A percentile compares a stretch with the other conserved stretches of the same genome.
phyloP scores from a whole-genome alignment of 92 coral and sea anemone species.

The Virgularia gustaviana region DNA sequence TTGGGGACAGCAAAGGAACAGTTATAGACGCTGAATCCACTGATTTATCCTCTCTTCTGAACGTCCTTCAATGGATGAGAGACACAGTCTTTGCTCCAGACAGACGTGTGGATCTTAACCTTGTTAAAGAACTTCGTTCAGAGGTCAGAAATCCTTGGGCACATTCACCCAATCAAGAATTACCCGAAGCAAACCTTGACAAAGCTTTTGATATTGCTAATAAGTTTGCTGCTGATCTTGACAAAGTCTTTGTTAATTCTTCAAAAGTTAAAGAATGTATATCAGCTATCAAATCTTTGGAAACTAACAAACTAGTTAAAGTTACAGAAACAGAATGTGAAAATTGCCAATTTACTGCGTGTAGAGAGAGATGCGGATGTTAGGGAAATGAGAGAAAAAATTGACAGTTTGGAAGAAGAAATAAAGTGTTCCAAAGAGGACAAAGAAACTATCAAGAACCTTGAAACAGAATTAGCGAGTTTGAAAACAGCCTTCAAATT shows the following conservation, averaged over 20 bases:
- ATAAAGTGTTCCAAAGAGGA: no score
- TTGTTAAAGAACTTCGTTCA: constrained; percentile 22
- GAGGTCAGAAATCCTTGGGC: constrained; percentile 44
- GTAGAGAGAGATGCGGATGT: constrained; percentile 2
- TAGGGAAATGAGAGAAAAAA: not conserved
- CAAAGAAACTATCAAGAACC: no score
- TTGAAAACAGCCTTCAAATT: not conserved
- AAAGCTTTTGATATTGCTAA: constrained; percentile 11
- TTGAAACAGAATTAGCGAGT: no score
- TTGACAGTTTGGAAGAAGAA: no score
- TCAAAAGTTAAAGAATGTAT: not conserved
- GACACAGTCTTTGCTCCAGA: constrained; percentile 2
- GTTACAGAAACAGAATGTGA: constrained; percentile 14
- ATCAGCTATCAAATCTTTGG: not conserved
- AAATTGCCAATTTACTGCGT: not conserved
- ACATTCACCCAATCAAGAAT: constrained; percentile 24
- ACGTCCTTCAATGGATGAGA: constrained; percentile 32
- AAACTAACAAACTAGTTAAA: constrained; percentile 6
- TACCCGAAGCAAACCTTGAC: constrained; percentile 6
- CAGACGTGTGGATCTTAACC: not conserved
- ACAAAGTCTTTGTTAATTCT: not conserved
- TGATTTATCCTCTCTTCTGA: constrained; percentile 29
- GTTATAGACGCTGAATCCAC: constrained; percentile 34
- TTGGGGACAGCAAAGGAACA: constrained; percentile 26
- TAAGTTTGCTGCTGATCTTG: constrained; percentile 3